phyloP scores from a whole-genome alignment of 2,888 invertebrate species.

The Koerneria pararmatus region DNA sequence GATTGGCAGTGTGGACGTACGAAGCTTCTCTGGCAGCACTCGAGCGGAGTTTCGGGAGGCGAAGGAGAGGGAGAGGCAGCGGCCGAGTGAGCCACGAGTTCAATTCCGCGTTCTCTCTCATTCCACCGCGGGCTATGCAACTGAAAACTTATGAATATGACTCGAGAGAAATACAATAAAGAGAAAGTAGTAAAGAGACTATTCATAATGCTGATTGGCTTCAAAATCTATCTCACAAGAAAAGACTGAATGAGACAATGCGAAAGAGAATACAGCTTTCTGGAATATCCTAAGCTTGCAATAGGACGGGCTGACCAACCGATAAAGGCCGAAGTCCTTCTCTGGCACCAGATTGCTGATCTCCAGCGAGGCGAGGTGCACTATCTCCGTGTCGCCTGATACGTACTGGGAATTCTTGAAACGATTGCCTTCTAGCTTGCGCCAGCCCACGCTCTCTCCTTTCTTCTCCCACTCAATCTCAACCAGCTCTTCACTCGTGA shows the following conservation, averaged over 20 bases:
- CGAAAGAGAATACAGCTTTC: too few species aligned
- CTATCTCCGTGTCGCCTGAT: neutral
- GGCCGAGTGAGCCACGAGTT: neutral
- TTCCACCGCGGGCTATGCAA: conserved; percentile 11
- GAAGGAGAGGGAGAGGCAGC: conserved; percentile 9
- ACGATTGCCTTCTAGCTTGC: neutral
- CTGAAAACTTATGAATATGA: too few species aligned
- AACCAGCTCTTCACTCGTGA: neutral
- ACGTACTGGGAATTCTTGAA: neutral
- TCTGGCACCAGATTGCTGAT: neutral
- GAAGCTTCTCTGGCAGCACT: conserved; percentile 31
- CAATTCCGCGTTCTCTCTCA: neutral
- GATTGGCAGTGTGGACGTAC: conserved; percentile 27
- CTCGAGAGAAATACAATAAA: too few species aligned
- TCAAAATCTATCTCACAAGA: too few species aligned
- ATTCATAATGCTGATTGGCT: too few species aligned
- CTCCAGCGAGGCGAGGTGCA: conserved; percentile 5
- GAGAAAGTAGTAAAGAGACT: too few species aligned
- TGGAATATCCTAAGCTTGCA: too few species aligned
- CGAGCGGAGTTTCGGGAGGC: conserved; percentile 32
- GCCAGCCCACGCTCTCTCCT: neutral
- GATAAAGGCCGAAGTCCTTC: conserved; percentile 20
- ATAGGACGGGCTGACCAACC: too few species aligned
- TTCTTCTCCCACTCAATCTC: neutral
- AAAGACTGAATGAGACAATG: too few species aligned